Conservation (phyloP, 2,113 vertebrate species). For the Cephalopholis sonnerati region DNA sequence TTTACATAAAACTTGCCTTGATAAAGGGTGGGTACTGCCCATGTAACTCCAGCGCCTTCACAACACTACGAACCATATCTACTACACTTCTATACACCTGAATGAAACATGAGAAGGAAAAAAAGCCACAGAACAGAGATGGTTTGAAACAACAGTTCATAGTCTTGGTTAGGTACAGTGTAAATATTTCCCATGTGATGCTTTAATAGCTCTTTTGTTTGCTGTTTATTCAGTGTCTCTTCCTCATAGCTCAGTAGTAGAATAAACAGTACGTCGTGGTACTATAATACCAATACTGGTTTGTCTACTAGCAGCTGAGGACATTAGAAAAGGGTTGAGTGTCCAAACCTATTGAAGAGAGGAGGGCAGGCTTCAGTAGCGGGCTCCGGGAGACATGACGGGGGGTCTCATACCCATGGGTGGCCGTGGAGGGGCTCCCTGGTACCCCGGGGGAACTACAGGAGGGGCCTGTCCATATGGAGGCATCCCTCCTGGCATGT, state of each 20-base stretch:
- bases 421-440: conserved; percentile 86
- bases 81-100: conserved; percentile 98
- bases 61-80: conserved; percentile 96
- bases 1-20: conserved; percentile 95
- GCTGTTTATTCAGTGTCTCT: conserved; percentile 76
- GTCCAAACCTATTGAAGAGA: conserved; percentile 92
- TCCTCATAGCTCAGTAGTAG: conserved; percentile 63
- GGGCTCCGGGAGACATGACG: conserved; percentile 95
- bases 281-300: conserved; percentile 60
- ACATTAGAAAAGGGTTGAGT: conserved; percentile 72
- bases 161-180: conserved; percentile 85
- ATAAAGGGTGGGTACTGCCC: conserved; percentile 88
- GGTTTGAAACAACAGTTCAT: conserved; percentile 91
- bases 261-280: conserved; percentile 42
- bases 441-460: conserved; percentile 90
- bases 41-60: conserved; percentile 96
- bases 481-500: conserved; percentile 92
- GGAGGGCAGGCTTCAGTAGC: conserved; percentile 90
- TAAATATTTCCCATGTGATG: conserved; percentile 79
- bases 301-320: conserved; percentile 64
- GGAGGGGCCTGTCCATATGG: conserved; percentile 92
- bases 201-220: conserved; percentile 72
- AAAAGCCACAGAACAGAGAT: conserved; percentile 93
- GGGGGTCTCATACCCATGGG: conserved; percentile 96
- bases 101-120: conserved; percentile 92